These are phyloP conservation scores for Drosophila basisetae DNA, from an alignment of 2,888 invertebrate genomes.

Conservation along the genomic window DNA sequence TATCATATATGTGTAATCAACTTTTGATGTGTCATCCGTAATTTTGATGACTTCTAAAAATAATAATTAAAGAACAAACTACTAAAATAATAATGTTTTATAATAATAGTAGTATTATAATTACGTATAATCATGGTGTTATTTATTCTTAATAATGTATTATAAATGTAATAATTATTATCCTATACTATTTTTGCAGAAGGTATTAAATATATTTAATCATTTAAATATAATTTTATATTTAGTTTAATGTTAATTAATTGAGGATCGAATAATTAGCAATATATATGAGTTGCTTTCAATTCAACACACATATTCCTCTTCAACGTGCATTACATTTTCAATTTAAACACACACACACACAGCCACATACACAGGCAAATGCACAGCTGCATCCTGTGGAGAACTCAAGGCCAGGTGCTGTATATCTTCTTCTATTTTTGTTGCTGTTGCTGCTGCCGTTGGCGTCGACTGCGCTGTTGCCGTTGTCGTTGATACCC, in stretches of 20 bases:
- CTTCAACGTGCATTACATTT: constrained; percentile 10
- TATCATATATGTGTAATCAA: neutral
- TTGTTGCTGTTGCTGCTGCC: neutral
- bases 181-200: neutral
- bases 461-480: constrained; percentile 10
- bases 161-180: neutral
- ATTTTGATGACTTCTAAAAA: neutral
- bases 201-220: neutral
- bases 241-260: neutral
- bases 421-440: constrained; percentile 2
- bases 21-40: neutral
- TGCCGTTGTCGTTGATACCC: constrained; percentile 38
- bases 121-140: neutral
- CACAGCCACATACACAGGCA: neutral
- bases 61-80: neutral
- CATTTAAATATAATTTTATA: neutral
- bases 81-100: neutral
- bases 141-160: neutral
- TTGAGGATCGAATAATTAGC: neutral
- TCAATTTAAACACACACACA: constrained; percentile 3
- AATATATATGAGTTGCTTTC: neutral
- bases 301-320: neutral
- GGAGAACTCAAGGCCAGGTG: constrained; percentile 47
- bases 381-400: constrained; percentile 46
- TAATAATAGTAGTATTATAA: neutral